Evolutionary conservation across 1,140 invertebrate genomes (phyloP), one percentile per base, ranked within the genome.

Genomic region (Anastrepha ludens): DNA sequence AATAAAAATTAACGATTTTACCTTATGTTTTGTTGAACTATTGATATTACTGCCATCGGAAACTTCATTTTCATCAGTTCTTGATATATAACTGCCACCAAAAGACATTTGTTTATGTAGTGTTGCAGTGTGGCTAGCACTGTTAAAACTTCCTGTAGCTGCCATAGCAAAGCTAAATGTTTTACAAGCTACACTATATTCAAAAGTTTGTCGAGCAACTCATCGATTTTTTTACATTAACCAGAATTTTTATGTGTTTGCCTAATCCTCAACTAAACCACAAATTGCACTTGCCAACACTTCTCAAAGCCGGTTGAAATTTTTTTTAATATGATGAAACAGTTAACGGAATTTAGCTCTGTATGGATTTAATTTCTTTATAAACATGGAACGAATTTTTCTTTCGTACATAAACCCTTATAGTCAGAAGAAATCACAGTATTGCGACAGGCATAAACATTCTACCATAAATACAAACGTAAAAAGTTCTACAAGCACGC

Each of bases 41-140:
- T 92, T 90, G 9, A 88, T 88, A 87, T 91, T 92, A 0, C 90
- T 88, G 20, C 90, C 91, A 87, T 92, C 91, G 60, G 92, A 89
- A 81, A 92, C 91, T 89, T 92, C 91, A 70, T 91, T 92, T 65
- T 92, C 91, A 87, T 92, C 91, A 29, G 89, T 85, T 74, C 92
- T 92, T 8, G 90, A 90, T 70, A 90, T 89, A 65, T 91, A 91
- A 39, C 90, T 91, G 6, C 91, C 89, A 55, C 91, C 90, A 62
- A 92, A 92, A 20, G 91, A 92, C 85, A 92, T 87, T 81, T 92
- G 91, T 62, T 92, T 92, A 62, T 92, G 91, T 8, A 92, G 88
- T 29, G 92, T 86, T 50, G 91, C 90, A 20, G 90, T 91, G 58
- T 91, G 90, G 58, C 90, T 91, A n/a, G 91, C 90, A 5, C 91